Conservation (phyloP, 2,888 invertebrate species). For the Eurois occulta region DNA sequence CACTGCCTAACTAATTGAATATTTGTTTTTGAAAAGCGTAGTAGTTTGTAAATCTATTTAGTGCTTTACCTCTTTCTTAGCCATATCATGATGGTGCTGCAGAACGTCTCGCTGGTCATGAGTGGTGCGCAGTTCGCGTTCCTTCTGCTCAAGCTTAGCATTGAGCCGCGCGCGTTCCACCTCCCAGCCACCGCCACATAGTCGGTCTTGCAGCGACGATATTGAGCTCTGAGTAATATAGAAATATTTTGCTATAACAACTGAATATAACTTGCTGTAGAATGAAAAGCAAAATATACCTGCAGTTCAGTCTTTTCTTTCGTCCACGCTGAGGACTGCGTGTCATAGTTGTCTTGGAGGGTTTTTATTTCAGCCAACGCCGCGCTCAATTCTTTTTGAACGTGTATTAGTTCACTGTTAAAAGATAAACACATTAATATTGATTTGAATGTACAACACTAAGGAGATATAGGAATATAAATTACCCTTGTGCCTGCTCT, state of each 20-base stretch:
- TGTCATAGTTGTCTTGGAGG: constrained; percentile 91
- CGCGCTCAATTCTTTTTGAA: constrained; percentile 91
- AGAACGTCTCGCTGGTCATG: constrained; percentile 94
- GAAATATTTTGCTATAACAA: constrained; percentile 7
- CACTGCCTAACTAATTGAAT: too few relatives aligned
- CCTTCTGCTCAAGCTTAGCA: constrained; percentile 93
- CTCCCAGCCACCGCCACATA: constrained; percentile 90
- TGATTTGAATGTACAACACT: not conserved
- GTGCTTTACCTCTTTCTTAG: constrained; percentile 87
- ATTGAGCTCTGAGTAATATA: constrained; percentile 78
- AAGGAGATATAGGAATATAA: not conserved
- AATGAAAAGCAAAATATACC: constrained; percentile 78
- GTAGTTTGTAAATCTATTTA: not conserved
- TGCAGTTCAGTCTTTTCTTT: constrained; percentile 93
- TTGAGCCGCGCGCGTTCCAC: constrained; percentile 93
- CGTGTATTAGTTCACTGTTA: constrained; percentile 91
- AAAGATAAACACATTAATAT: constrained; percentile 11
- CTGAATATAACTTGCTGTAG: not conserved
- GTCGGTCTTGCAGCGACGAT: constrained; percentile 86
- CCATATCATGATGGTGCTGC: constrained; percentile 93
- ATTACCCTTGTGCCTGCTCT: constrained; percentile 93
- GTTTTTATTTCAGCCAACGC: constrained; percentile 92
- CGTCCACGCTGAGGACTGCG: constrained; percentile 92
- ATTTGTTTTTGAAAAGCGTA: too few relatives aligned
- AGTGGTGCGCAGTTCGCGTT: constrained; percentile 93